Percentiles rank a stretch among this genome's conserved stretches.
These are phyloP conservation scores for Calycopis cecrops DNA, from an alignment of 1,140 invertebrate genomes.

Conservation along the genomic window DNA sequence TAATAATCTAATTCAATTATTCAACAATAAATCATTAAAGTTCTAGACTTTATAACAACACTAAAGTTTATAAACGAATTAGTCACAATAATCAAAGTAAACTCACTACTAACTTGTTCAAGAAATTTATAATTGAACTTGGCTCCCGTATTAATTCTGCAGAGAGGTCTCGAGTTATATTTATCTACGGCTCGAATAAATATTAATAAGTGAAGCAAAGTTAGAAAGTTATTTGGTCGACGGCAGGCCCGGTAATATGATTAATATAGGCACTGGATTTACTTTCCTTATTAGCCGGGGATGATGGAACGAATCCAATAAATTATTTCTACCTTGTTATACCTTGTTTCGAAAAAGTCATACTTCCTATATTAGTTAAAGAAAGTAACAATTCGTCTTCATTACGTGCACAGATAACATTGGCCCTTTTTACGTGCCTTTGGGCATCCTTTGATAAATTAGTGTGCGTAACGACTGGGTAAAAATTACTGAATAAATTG, in stretches of 20 bases:
- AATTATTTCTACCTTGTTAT: constrained; percentile 25
- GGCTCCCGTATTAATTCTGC: background rate
- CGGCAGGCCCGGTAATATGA: constrained; percentile 30
- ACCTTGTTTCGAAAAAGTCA: constrained; percentile 11
- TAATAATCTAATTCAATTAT: too few relatives aligned
- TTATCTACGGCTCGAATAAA: constrained; percentile 26
- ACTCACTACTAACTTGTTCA: background rate
- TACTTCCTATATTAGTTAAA: background rate
- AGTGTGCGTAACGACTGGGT: too few relatives aligned
- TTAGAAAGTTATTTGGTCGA: constrained; percentile 29
- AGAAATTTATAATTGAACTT: constrained; percentile 8
- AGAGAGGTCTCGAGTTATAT: constrained; percentile 14
- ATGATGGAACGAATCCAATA: constrained; percentile 26
- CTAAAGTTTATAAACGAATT: background rate
- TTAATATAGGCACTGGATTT: constrained; percentile 31
- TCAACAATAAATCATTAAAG: too few relatives aligned
- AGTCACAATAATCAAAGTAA: background rate
- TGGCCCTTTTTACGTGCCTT: too few relatives aligned
- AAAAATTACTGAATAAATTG: too few relatives aligned
- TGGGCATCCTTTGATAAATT: too few relatives aligned
- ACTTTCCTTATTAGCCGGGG: constrained; percentile 30
- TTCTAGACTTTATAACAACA: too few relatives aligned
- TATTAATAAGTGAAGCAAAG: constrained; percentile 31
- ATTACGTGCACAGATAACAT: background rate
- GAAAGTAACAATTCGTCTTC: background rate